A percentile compares a stretch with the other conserved stretches of the same genome.
These are phyloP conservation scores for Drosophila cognata DNA, from an alignment of 2,888 invertebrate genomes.

Conservation along the genomic window DNA sequence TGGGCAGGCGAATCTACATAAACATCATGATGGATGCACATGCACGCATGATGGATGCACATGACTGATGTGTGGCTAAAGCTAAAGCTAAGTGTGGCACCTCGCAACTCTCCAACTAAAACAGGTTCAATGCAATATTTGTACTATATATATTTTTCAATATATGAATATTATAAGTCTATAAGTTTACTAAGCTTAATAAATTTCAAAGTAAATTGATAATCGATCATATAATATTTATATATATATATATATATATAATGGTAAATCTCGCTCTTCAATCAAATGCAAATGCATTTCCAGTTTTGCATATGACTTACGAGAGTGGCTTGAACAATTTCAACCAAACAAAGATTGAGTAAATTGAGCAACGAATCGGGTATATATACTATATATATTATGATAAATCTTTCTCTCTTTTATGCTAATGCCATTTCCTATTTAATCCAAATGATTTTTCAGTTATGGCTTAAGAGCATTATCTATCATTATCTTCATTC, in stretches of 20 bases:
- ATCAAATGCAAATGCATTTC: not conserved
- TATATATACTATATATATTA: not conserved
- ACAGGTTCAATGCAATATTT: constrained; percentile 16
- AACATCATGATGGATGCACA: constrained; percentile 68
- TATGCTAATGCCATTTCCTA: not conserved
- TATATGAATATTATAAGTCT: not conserved
- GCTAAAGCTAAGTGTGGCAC: not conserved
- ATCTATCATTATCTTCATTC: not conserved
- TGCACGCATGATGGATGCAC: constrained; percentile 59
- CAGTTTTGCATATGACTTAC: not conserved
- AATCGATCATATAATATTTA: not conserved
- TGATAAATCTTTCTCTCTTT: not conserved
- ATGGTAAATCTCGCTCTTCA: not conserved
- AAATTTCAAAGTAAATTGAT: not conserved
- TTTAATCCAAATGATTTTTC: not conserved
- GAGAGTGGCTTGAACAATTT: not conserved
- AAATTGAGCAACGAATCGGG: not conserved
- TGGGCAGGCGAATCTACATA: constrained; percentile 73
- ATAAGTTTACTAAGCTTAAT: not conserved
- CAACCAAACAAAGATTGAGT: not conserved
- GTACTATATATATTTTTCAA: not conserved
- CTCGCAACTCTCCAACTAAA: not conserved
- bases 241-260: not conserved
- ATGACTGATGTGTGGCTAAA: constrained; percentile 42
- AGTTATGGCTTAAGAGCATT: not conserved